These are phyloP conservation scores for Macropis europaea DNA, from an alignment of 2,888 invertebrate species.

Conservation along the genomic window DNA sequence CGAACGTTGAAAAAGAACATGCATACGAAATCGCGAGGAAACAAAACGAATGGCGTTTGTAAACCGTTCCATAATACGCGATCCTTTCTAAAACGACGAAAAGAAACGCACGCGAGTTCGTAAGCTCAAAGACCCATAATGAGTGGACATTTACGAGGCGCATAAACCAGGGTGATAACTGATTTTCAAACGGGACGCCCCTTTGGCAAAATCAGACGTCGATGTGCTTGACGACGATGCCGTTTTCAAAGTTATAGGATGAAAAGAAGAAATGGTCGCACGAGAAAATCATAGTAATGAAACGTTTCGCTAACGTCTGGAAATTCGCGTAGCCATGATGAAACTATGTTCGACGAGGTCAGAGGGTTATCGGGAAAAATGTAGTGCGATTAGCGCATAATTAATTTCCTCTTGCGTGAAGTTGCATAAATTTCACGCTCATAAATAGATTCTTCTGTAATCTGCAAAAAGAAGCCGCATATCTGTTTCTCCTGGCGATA, in stretches of 20 bases:
- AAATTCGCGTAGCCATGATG: constrained; percentile 22
- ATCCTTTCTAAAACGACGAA: not conserved
- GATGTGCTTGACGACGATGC: too few species aligned
- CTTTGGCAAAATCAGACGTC: constrained; percentile 61
- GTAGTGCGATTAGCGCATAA: constrained; percentile 42
- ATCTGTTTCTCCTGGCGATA: not conserved
- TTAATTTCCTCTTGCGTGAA: constrained; percentile 38
- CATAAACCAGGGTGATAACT: not conserved
- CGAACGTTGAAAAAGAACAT: not conserved
- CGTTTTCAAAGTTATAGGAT: constrained; percentile 57
- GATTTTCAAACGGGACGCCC: constrained; percentile 40
- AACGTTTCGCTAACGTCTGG: constrained; percentile 2
- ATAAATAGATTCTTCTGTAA: constrained; percentile 21
- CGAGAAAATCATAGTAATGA: constrained; percentile 1
- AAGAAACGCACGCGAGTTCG: too few species aligned
- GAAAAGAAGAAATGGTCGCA: constrained; percentile 7
- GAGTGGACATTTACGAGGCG: constrained; percentile 6
- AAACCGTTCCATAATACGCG: not conserved
- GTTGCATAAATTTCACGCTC: constrained; percentile 38
- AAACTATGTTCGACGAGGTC: constrained; percentile 41
- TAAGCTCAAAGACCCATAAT: not conserved
- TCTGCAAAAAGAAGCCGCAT: not conserved
- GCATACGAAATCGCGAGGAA: not conserved
- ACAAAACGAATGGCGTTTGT: not conserved
- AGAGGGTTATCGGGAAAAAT: constrained; percentile 43